A percentile compares a stretch with the other conserved stretches of the same genome.
Conservation (phyloP, 2,113 vertebrate species). For the Hylia prasina region DNA sequence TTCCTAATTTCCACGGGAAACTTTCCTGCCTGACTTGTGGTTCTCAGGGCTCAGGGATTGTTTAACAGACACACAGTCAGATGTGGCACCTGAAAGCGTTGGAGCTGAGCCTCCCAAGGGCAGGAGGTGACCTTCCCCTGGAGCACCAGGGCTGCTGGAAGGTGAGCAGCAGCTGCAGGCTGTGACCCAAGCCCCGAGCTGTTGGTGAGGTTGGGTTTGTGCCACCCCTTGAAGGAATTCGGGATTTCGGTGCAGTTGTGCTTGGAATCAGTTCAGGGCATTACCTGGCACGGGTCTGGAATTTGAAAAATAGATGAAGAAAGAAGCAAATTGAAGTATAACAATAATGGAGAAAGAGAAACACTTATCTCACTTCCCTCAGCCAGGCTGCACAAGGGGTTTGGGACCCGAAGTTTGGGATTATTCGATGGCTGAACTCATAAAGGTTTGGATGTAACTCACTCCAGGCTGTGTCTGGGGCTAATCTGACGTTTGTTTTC, state of each 20-base stretch:
- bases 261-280: not conserved
- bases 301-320: slow-evolving; percentile 16
- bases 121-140: accelerated
- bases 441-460: not conserved
- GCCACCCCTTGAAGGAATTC: not conserved
- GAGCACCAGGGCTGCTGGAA: not conserved
- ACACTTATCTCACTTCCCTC: slow-evolving; percentile 54
- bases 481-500: not conserved
- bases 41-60: not conserved
- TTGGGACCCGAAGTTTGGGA: not conserved
- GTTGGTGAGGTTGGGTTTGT: not conserved
- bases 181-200: not conserved
- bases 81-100: not conserved
- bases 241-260: not conserved
- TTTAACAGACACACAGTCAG: accelerated
- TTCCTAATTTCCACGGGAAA: not conserved
- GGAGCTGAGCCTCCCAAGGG: not conserved
- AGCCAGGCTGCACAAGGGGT: not conserved
- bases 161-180: accelerated
- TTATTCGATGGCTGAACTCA: not conserved
- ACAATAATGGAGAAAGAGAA: slow-evolving; percentile 32
- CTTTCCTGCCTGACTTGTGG: not conserved
- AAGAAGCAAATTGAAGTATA: not conserved
- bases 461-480: not conserved
- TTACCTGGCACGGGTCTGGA: not conserved